Evolutionary conservation across 2,113 vertebrate species (phyloP), one percentile per base, ranked within the genome.

Genomic region (Cyrtonyx montezumae): DNA sequence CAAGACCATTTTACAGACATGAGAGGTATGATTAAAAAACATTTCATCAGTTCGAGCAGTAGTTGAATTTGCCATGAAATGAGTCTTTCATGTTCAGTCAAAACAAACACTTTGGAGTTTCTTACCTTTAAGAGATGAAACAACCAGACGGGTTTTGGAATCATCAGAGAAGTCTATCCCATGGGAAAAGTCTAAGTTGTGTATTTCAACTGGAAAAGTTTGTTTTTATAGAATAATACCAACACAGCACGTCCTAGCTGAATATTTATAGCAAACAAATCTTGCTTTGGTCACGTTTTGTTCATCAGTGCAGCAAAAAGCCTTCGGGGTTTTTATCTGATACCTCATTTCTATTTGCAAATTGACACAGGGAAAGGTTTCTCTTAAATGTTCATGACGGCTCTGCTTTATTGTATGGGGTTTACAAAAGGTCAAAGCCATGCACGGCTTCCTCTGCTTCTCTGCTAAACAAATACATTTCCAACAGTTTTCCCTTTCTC

Each of bases 21-120:
- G 87, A 95, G 94, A 97, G 73, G 36, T 97, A 88, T 84, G 95
- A 95, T 96, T 97, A 95, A 94, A 97, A 98, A 97, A 97, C 96
- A 97, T 76, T 96, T 94, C 91, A 95, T 95, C 94, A 92, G 90
- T 93, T 97, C 93, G 96, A 97, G 96, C 96, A 97, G 84, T 91
- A 97, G 85, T 91, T 95, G 94, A 94, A 77, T 92, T 94, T 96
- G 96, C 91, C 92, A 94, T 87, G 95, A 97, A 95, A 93, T 97
- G 96, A 97, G 93, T 93, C 96, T 97, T 96, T 97, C 91, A 91
- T 77, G 96, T 95, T 96, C 84, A 95, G 70, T 96, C 84, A 90
- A 94, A 97, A 97, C 90, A 97, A 96, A 95, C 68, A 68, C 71
- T 89, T 96, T 96, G 91, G 59, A 91, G 73, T 95, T 90, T 90